Evolutionary conservation across 1,140 invertebrate species (phyloP), one percentile per base, ranked within the genome.

Genomic region (Amphibalanus amphitrite): DNA sequence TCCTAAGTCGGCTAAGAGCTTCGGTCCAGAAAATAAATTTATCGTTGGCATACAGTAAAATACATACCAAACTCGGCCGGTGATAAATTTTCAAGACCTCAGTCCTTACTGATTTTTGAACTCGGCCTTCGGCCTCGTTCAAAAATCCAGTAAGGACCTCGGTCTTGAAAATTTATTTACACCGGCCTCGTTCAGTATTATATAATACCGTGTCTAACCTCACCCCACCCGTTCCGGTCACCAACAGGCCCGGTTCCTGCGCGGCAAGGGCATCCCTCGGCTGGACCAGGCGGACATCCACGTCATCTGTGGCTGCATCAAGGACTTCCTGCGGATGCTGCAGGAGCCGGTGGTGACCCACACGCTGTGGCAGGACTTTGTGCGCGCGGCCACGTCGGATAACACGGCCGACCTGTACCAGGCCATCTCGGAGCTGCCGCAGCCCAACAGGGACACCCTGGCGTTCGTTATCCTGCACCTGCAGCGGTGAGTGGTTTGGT

Each of bases 391-490:
- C 69, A 82, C 81, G 72, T 78, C 82, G 29, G 85, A 86, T 72
- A 78, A 79, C 1, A 82, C 85, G 29, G 82, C 84, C 30, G 82
- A 81, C 30, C 74, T 93, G 29, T 86, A 86, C 77, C 83, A 87
- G 75, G 85, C 86, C 1, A 85, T 95, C 73, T 83, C 85, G 25
- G 83, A 88, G 73, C 78, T 96, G 59, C 93, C 93, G 6, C 85
- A 86, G 71, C 86, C 92, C 0, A 95, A 96, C 80, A 83, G 90
- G 33, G 92, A 96, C 77, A 94, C 92, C 0, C 78, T 96, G 29
- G 91, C 92, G 1, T 95, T 88, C 77, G 78, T 96, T 3, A 85
- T 93, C 64, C 78, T 92, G 4, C 93, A 96, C 82, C 84, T 95
- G 65, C 89, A 92, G 80, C 86, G 83, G 86, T 88, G 80, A 74